phyloP scores from a whole-genome alignment of 2,113 vertebrate species.

The Ciconia boyciana region DNA sequence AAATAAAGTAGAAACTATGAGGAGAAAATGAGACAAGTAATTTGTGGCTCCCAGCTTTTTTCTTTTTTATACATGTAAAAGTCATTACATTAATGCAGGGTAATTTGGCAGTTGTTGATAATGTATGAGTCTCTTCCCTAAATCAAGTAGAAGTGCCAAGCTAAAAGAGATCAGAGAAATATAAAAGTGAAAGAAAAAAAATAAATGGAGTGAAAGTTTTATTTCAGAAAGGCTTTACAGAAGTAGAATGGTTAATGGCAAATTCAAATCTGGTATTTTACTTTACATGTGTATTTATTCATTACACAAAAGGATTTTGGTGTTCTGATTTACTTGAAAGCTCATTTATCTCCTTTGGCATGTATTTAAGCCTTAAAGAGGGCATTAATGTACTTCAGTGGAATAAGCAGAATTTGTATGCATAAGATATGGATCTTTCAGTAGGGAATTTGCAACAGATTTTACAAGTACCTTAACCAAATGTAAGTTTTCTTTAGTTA shows the following conservation, averaged over 20 bases:
- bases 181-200: not conserved
- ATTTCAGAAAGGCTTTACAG: not conserved
- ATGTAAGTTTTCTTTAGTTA: not conserved
- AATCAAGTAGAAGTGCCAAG: not conserved
- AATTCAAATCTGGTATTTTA: not conserved
- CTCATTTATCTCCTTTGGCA: not conserved
- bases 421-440: not conserved
- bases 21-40: slow-evolving; percentile 17
- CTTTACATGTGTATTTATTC: not conserved
- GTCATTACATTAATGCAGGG: not conserved
- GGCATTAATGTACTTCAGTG: not conserved
- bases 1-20: slow-evolving; percentile 14
- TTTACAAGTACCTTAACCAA: not conserved
- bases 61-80: not conserved
- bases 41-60: not conserved
- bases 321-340: slow-evolving; percentile 4
- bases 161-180: not conserved
- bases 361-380: not conserved
- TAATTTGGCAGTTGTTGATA: slow-evolving; percentile 21
- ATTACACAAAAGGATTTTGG: not conserved
- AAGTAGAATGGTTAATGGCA: not conserved
- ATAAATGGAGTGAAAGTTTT: not conserved
- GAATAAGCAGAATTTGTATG: not conserved
- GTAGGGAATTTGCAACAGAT: not conserved
- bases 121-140: not conserved